These are phyloP conservation scores for Cephus pulcher DNA, from an alignment of 2,888 invertebrate genomes.

Conservation along the genomic window DNA sequence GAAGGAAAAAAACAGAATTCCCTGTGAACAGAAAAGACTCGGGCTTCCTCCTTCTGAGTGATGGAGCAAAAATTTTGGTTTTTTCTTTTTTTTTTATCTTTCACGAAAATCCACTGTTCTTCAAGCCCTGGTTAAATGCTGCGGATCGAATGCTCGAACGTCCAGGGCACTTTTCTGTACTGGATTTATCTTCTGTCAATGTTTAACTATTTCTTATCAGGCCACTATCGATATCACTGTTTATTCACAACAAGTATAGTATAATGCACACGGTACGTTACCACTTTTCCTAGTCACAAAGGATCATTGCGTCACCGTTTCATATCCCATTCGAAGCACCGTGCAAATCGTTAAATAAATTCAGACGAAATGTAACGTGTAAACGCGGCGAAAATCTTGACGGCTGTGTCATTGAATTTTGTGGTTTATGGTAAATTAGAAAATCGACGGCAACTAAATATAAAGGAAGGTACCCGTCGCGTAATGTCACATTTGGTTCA, in stretches of 20 bases:
- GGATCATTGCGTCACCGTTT: background rate
- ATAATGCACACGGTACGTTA: background rate
- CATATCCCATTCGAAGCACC: background rate
- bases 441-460: slow-evolving; percentile 42
- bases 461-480: slow-evolving; percentile 29
- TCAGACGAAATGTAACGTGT: background rate
- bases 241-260: background rate
- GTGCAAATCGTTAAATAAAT: background rate
- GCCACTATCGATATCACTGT: slow-evolving; percentile 3
- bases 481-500: slow-evolving; percentile 41
- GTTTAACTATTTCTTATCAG: slow-evolving; percentile 9
- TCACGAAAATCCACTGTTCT: background rate
- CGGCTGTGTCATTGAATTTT: background rate
- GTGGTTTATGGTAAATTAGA: slow-evolving; percentile 20
- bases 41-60: background rate
- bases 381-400: background rate
- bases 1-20: background rate
- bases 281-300: background rate
- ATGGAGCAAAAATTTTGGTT: background rate
- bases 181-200: background rate
- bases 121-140: background rate
- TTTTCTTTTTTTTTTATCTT: background rate
- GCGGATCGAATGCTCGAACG: background rate
- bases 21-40: background rate
- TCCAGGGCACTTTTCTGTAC: background rate